Evolutionary conservation across 1,140 invertebrate species (phyloP).

Genomic region (Yoshiicerus persimilis): DNA sequence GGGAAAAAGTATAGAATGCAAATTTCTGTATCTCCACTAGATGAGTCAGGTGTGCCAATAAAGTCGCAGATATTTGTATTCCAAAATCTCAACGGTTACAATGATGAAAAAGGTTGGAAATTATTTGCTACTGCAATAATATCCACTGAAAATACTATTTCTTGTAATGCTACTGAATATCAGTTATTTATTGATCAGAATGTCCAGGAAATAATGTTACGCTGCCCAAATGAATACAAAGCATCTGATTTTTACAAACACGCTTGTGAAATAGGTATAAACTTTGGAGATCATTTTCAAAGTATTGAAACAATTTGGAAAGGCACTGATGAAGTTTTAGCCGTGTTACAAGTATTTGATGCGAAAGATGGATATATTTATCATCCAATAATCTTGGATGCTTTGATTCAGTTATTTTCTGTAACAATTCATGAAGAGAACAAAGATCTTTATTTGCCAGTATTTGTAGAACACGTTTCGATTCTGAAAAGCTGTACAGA

Average conservation of each 20-base stretch:
- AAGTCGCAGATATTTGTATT: background rate
- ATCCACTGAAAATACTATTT: background rate
- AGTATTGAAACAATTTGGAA: background rate
- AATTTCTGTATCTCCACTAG: background rate
- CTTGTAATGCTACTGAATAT: background rate
- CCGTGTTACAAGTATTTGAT: no score
- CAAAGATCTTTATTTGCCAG: no score
- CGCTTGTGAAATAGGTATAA: background rate
- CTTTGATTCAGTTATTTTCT: no score
- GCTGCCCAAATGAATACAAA: background rate
- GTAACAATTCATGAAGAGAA: no score
- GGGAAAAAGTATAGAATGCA: background rate
- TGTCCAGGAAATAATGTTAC: background rate
- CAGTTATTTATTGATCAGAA: background rate
- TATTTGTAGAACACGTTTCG: no score
- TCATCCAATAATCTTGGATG: no score
- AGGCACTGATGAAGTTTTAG: background rate
- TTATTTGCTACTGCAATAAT: background rate
- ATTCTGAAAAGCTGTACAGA: no score
- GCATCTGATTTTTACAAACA: background rate
- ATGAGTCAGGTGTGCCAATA: background rate
- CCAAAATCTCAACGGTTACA: background rate
- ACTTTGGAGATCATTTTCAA: background rate
- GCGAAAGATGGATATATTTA: no score
- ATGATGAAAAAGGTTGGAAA: background rate